Base-by-base conservation (phyloP, 2,888 invertebrate genomes). In the Ecdyonurus torrentis region DNA sequence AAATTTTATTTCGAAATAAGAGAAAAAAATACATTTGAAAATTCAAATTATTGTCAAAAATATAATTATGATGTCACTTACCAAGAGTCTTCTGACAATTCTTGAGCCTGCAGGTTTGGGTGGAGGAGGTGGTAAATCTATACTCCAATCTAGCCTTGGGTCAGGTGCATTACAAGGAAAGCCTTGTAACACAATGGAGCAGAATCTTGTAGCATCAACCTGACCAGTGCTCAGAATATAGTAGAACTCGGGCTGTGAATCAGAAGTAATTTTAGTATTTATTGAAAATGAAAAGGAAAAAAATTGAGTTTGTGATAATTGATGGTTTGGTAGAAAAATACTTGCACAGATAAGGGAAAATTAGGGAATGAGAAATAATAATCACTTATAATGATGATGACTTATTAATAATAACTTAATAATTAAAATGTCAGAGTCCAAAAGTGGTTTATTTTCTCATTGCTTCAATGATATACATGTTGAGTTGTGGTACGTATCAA, bases 211-310 rank as follows among this genome's bases (percentile, higher is more conserved):
- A n/a, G 63, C 61, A 24, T 63, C 61, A 61, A 65, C 59, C 19
- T 65, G 50, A 1, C 65, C 61, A 23, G 59, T 61, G 61, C 61
- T 65, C 19, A 68, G 25, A 15, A 68, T 67, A 64, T 68, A 66
- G 10, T 63, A 19, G 52, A 68, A 64, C 58, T 68, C 67, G 15
- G 66, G 64, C 68, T 68, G 64, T 2, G 25, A 18, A 23, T 1
- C 20, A 22, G 24, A 52, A 25, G 58, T 18, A n/a, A 55, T 7
- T 55, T 55, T 55, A 7, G 18, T 10, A 50, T 10, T 50, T 18
- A 50, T 18, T 7, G 50, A n/a, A n/a, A n/a, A n/a, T n/a, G n/a
- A n/a, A n/a, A n/a, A n/a, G n/a, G n/a, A n/a, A n/a, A n/a, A n/a
- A n/a, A n/a, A n/a, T n/a, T n/a, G n/a, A n/a, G n/a, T n/a, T n/a